Conservation (phyloP, 2,113 vertebrate genomes). For the Aptenodytes forsteri region DNA sequence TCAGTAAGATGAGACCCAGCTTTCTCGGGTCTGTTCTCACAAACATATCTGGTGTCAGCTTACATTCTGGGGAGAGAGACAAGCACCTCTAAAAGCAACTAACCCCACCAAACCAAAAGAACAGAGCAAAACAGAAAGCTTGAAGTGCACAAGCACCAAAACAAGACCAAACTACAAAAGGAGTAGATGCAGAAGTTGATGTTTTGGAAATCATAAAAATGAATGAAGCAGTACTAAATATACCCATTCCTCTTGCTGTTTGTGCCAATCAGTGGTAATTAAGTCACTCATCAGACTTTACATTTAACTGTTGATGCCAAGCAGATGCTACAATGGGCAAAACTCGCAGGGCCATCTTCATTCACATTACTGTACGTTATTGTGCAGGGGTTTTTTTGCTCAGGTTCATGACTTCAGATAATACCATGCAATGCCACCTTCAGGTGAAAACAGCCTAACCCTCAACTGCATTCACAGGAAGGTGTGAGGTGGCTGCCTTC, state of each 20-base stretch:
- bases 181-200: rapidly evolving
- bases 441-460: neutral
- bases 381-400: neutral
- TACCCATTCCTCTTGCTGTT: neutral
- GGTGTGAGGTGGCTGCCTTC: neutral
- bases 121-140: neutral
- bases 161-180: neutral
- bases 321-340: neutral
- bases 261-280: neutral
- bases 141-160: neutral
- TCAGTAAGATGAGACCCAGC: neutral
- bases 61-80: neutral
- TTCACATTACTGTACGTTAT: rapidly evolving
- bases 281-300: neutral
- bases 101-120: neutral
- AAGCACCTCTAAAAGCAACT: neutral
- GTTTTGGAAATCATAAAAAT: neutral
- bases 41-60: neutral
- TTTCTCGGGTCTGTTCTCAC: neutral
- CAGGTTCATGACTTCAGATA: neutral
- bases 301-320: neutral
- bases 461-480: neutral
- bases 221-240: neutral
- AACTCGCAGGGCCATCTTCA: neutral
- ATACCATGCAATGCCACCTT: neutral